Evolutionary conservation across 2,113 vertebrate genomes (phyloP), one percentile per base, ranked within the genome.

Genomic region (Sorex fumeus): DNA sequence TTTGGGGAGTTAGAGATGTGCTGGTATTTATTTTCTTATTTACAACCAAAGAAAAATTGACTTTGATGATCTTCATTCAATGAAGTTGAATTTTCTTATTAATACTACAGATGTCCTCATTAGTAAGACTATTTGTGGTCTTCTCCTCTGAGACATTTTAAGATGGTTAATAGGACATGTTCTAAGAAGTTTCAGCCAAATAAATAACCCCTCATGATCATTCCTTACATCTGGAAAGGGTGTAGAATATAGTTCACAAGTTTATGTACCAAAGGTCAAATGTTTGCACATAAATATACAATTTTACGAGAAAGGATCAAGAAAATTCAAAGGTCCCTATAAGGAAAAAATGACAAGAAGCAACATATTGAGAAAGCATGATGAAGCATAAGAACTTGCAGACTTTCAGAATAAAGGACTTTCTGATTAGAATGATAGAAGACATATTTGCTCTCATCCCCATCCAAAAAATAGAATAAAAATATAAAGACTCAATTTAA

Each of bases 61-160:
- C 11, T 86, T 2, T 66, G 69, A 64, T 40, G 19, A 64, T 57
- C 32, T 86, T 85, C 79, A 8, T 66, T 23, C 75, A 82, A 28
- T 66, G 71, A 82, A 30, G 71, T 62, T 87, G 64, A 77, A 87
- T 72, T 27, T 76, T 72, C 34, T 83, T 62, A 21, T 66, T 91
- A 85, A 82, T 18, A 11, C 8, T 90, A 28, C 76, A 72, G 19
- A 64, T 90, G 9, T 76, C 16, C 2, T 75, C 32, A 86, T 40
- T 86, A 28, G 27, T 62, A 11, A 76, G 43, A 60, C 11, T 85
- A 72, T 66, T 36, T 88, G 34, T 76, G 36, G 15, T 80, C 21
- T 69, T 85, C 30, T 89, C 36, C 79, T 84, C 25, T 19, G n/a
- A 93, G 53, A 9, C 43, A 86, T 79, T 88, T 82, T 80, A 88